These are phyloP conservation scores for Lasioglossum albipes DNA, from an alignment of 1,140 invertebrate species.

Conservation along the genomic window DNA sequence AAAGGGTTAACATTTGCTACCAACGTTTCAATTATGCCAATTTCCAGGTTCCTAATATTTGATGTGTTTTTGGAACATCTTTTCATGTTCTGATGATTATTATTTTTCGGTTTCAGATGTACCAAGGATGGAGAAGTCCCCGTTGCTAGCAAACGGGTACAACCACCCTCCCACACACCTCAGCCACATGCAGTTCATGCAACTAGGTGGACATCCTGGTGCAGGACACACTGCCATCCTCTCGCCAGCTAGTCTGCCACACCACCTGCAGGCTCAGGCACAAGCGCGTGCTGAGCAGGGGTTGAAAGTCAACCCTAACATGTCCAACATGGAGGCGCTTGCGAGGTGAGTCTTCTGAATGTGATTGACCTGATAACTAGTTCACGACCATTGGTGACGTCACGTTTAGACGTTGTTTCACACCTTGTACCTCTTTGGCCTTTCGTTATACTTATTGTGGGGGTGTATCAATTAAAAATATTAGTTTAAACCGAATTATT, in stretches of 20 bases:
- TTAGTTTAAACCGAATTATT: too few species aligned
- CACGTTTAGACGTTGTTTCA: too few species aligned
- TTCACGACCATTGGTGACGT: too few species aligned
- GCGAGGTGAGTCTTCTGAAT: conserved; percentile 84
- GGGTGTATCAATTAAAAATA: too few species aligned
- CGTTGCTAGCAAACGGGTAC: conserved; percentile 94
- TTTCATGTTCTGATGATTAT: too few species aligned
- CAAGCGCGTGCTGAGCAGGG: conserved; percentile 77
- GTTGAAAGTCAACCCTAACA: conserved; percentile 85
- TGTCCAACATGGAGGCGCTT: conserved; percentile 91
- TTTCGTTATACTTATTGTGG: too few species aligned
- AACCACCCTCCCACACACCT: conserved; percentile 94
- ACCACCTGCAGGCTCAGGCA: conserved; percentile 83
- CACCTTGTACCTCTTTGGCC: too few species aligned
- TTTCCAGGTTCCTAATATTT: too few species aligned
- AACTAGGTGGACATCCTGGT: conserved; percentile 86
- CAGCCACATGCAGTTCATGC: conserved; percentile 94
- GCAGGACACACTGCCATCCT: conserved; percentile 87
- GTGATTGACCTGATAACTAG: too few species aligned
- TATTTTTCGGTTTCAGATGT: conserved; percentile 84
- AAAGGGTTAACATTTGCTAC: too few species aligned
- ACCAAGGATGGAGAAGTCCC: conserved; percentile 93
- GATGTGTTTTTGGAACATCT: not conserved
- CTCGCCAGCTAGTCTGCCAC: conserved; percentile 92
- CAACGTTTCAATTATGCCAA: too few species aligned